Base-by-base conservation (phyloP, 2,888 invertebrate species). In the Andrena camellia region DNA sequence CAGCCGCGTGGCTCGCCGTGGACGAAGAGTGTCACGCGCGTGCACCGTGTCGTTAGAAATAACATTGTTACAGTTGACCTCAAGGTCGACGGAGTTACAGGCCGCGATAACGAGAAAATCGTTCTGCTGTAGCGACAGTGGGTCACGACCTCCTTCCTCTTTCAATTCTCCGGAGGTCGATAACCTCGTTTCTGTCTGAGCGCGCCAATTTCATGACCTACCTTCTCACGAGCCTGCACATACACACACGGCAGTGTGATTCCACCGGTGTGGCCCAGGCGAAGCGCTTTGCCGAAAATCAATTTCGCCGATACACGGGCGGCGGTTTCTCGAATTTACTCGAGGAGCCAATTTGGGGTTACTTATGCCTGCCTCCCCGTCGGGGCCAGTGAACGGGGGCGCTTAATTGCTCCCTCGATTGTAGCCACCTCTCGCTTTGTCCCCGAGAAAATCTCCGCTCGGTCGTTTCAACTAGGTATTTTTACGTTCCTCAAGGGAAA, bases 111-210 rank as follows among this genome's bases (percentile, higher is more conserved):
- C 87, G 84, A 87, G 87, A 88, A 88, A 89, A 90, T 89, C 87
- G 86, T 88, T 86, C 84, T 67, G 85, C 78, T 75, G 85, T 81
- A 86, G 88, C 80, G 42, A 42, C 87, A 90, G 87, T 89, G 86
- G 90, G 91, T 91, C 90, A 90, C 84, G 90, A 91, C 89, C 91
- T 91, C 87, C 89, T 91, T 89, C 84, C 89, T 89, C 88, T 84
- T 82, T 86, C 87, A 85, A 88, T 88, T 87, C 88, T 87, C 84
- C 75, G 77, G 85, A 86, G 89, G 88, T 91, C 88, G 87, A 89
- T 89, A 86, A 76, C 90, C 90, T 85, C 87, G 86, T 90, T 91
- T 88, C 87, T 83, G 79, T 84, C 77, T 70, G 75, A 82, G 84
- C 87, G 83, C 84, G 86, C 88, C 88, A 88, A 88, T 88, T 87